Conservation (phyloP, 2,113 vertebrate genomes). For the Malaclemys terrapin region DNA sequence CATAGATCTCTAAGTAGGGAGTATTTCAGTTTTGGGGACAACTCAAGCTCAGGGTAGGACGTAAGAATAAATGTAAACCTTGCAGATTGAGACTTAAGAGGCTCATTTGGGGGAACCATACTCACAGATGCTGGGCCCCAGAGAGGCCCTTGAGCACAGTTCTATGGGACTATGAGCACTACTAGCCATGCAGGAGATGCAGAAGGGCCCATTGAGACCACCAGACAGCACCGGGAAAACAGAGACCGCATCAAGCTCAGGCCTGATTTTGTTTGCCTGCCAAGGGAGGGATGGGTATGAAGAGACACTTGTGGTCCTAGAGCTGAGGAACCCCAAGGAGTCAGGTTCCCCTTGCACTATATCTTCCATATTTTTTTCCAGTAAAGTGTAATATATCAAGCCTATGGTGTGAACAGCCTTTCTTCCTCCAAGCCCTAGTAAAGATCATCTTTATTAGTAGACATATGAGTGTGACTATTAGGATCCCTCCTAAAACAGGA, state of each 20-base stretch:
- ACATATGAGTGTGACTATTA: not conserved
- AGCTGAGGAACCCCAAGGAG: not conserved
- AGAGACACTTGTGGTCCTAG: not conserved
- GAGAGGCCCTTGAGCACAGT: not conserved
- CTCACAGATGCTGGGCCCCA: too few relatives aligned
- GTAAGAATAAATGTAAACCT: not conserved
- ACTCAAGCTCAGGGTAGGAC: not conserved
- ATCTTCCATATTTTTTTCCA: not conserved
- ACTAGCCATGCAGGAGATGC: not conserved
- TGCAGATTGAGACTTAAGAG: not conserved
- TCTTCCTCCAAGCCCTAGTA: not conserved
- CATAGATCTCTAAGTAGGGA: not conserved
- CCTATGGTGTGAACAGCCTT: not conserved
- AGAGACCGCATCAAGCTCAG: not conserved
- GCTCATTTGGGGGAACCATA: not conserved
- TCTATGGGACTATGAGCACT: not conserved
- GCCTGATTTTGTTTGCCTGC: not conserved
- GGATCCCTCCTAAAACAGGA: not conserved
- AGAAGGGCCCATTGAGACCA: not conserved
- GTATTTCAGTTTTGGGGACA: rapidly evolving
- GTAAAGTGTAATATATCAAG: not conserved
- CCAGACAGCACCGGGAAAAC: not conserved
- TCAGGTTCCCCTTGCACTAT: not conserved
- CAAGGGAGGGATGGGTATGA: not conserved
- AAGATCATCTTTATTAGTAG: not conserved